phyloP scores from a whole-genome alignment of 2,888 invertebrate species.

The Sinotaia quadrata region DNA sequence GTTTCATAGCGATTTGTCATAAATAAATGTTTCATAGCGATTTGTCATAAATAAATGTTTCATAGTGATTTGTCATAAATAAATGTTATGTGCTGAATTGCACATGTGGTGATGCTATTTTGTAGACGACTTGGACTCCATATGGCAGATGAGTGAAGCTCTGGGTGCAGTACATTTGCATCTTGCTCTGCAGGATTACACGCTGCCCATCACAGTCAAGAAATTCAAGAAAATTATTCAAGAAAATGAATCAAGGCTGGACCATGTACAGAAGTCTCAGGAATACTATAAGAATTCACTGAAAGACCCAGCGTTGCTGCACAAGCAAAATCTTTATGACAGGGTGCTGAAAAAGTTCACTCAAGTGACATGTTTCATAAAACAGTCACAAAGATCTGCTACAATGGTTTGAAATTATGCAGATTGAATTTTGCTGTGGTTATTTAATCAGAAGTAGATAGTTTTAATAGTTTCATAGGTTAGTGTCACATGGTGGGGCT shows the following conservation, averaged over 20 bases:
- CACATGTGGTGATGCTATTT: too few relatives aligned
- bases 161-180: conserved; percentile 49
- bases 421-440: not conserved
- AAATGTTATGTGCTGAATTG: too few relatives aligned
- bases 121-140: conserved; percentile 47
- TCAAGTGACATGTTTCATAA: not conserved
- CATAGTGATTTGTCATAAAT: too few relatives aligned
- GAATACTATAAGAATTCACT: conserved; percentile 8
- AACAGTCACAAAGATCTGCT: not conserved
- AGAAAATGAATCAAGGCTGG: too few relatives aligned
- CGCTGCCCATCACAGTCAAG: not conserved
- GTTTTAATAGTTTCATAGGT: too few relatives aligned
- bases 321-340: not conserved
- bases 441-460: too few relatives aligned
- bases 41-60: too few relatives aligned
- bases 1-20: too few relatives aligned
- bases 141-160: conserved; percentile 55
- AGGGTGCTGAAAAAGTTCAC: conserved; percentile 19
- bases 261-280: conserved; percentile 13
- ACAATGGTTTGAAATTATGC: not conserved
- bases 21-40: too few relatives aligned
- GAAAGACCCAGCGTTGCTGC: not conserved
- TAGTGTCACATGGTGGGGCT: too few relatives aligned
- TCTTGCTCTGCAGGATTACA: conserved; percentile 36
- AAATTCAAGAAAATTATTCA: too few relatives aligned